A percentile compares a stretch with the other conserved stretches of the same genome.
phyloP scores from a whole-genome alignment of 2,888 invertebrate species.

The Drosophila kuntzei region DNA sequence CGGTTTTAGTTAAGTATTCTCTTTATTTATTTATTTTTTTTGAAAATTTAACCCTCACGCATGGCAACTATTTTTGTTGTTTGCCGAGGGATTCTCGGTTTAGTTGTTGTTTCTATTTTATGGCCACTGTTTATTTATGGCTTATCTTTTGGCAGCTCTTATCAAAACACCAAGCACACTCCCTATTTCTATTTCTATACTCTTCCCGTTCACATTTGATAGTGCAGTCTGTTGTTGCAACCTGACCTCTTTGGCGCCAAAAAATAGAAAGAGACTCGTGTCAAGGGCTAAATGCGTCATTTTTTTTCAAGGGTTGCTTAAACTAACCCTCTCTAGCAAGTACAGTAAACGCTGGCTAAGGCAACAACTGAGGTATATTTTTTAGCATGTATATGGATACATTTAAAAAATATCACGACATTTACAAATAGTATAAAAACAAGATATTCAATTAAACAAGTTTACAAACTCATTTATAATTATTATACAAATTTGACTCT shows the following conservation, averaged over 20 bases:
- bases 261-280: constrained; percentile 13
- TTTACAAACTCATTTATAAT: too few species aligned
- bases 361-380: too few species aligned
- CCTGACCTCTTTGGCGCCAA: constrained; percentile 37
- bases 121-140: constrained; percentile 43
- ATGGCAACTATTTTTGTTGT: constrained; percentile 34
- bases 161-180: constrained; percentile 30
- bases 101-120: constrained; percentile 9
- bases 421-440: too few species aligned
- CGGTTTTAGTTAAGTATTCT: constrained; percentile 38
- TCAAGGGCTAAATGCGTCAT: constrained; percentile 49
- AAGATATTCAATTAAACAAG: too few species aligned
- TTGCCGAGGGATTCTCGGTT: constrained; percentile 15
- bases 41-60: constrained; percentile 17
- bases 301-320: constrained; percentile 11
- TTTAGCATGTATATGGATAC: too few species aligned
- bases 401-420: too few species aligned
- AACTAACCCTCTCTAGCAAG: constrained; percentile 14
- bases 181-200: not conserved
- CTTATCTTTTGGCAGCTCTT: constrained; percentile 52
- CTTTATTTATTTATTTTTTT: constrained; percentile 7
- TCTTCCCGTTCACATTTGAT: not conserved
- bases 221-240: constrained; percentile 38
- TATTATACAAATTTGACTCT: too few species aligned
- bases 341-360: constrained; percentile 13